Percentiles rank a stretch among this genome's conserved stretches.
Evolutionary conservation across 23 tunicate species (phyloP).

Genomic region (Ciona savignyi): DNA sequence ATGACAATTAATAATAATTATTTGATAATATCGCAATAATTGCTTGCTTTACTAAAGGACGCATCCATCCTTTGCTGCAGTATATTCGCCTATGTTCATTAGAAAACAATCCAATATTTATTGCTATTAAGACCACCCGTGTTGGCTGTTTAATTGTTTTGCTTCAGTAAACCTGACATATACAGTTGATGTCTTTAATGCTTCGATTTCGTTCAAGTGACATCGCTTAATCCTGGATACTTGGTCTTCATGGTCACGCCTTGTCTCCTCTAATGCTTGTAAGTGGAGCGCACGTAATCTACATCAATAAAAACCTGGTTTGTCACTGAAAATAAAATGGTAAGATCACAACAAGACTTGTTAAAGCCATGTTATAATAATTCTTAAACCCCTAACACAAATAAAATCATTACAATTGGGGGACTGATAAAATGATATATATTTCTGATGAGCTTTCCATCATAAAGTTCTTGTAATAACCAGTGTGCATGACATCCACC

Average conservation of each 20-base stretch:
- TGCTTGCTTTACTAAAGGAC: neutral
- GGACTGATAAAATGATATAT: too few species aligned
- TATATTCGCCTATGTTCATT: neutral
- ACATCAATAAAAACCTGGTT: neutral
- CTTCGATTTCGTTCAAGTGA: conserved; percentile 48
- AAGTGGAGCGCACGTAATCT: conserved; percentile 61
- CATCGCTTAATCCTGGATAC: conserved; percentile 22
- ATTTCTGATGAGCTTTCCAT: too few species aligned
- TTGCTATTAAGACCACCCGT: neutral
- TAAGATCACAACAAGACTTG: neutral
- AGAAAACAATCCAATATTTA: neutral
- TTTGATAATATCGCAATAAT: too few species aligned
- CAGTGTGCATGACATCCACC: too few species aligned
- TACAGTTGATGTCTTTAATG: conserved; percentile 41
- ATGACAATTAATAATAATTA: too few species aligned
- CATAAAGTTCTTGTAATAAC: too few species aligned
- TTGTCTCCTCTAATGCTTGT: conserved; percentile 56
- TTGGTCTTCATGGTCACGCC: conserved; percentile 43
- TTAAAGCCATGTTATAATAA: too few species aligned
- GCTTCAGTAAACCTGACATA: conserved; percentile 59
- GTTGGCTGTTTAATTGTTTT: too few species aligned
- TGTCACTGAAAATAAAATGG: neutral
- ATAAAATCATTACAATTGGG: too few species aligned
- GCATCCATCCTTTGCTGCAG: neutral
- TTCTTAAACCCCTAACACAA: too few species aligned